Base-by-base conservation (phyloP, 2,888 invertebrate genomes). In the Anorthoa munda region DNA sequence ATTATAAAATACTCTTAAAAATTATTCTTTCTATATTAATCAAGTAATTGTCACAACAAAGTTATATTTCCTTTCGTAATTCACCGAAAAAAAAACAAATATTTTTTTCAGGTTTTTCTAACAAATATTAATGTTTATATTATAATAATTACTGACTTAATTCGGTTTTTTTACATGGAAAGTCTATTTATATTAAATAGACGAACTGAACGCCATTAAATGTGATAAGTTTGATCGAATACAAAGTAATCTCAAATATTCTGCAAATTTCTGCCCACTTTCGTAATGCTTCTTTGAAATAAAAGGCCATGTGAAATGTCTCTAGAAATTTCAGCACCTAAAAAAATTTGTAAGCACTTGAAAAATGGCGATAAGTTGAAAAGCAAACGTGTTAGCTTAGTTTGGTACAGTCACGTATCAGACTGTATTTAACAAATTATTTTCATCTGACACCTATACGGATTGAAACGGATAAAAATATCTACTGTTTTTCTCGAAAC, bases 351-450 rank as follows among this genome's bases (percentile, higher is more conserved):
- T 50, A 31, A 23, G 26, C 55, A 31, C n/a, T 53, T 66, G 11
- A 56, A 61, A 58, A 50, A 70, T 50, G 17, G 45, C 48, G 61
- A 58, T 59, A 55, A 66, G 53, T 66, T 23, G 18, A 17, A 64
- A 70, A 39, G 46, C 23, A 80, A 77, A 69, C 53, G 1, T 61
- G 51, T 66, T n/a, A 45, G 21, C 21, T 63, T 55, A 48, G 31
- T 59, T 81, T 59, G 26, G 39, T 56, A 82, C 55, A 61, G 26
- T 50, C 55, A n/a, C 23, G 17, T 21, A 17, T 23, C 9, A 26
- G 7, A 18, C 12, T 31, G 15, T 31, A 23, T n/a, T 75, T 4
- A n/a, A 12, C 1, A 64, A 31, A 53, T 31, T n/a, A 39, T 45
- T 23, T 50, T 72, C 0, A 13, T 39, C 39, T 15, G 31, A 15